These are phyloP conservation scores for Remorina albescens DNA, from an alignment of 2,797 vertebrate species.

Conservation along the genomic window DNA sequence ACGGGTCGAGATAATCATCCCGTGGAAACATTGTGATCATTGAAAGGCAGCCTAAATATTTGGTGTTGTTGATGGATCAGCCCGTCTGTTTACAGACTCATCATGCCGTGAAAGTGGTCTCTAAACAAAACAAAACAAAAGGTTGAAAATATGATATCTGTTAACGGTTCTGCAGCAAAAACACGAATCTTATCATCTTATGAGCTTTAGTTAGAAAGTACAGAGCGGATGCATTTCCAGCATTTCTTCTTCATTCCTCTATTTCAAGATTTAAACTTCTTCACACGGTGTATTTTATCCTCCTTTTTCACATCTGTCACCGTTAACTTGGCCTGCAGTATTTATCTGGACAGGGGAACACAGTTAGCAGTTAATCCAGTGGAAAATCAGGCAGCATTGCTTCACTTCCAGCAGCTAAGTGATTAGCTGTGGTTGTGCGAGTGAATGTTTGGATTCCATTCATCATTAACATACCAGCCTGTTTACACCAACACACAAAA, in stretches of 20 bases:
- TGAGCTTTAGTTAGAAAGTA: neutral
- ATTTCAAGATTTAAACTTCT: neutral
- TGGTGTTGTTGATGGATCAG: neutral
- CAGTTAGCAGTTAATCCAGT: constrained; percentile 17
- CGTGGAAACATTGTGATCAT: neutral
- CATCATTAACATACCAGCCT: constrained; percentile 46
- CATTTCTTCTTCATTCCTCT: neutral
- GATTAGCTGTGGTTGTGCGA: constrained; percentile 39
- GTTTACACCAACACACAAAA: constrained; percentile 7
- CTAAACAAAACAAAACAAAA: no score
- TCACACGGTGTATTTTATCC: neutral
- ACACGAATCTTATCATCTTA: neutral
- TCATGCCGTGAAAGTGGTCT: no score
- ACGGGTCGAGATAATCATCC: neutral
- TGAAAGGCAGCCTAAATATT: constrained; percentile 19
- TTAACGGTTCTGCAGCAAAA: neutral
- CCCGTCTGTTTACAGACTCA: neutral
- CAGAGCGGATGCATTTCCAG: neutral
- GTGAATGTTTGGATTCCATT: constrained; percentile 50
- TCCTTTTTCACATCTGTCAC: neutral
- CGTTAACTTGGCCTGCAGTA: constrained; percentile 3
- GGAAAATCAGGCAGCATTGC: constrained; percentile 26
- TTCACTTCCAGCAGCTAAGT: constrained; percentile 1
- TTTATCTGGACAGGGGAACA: constrained; percentile 26
- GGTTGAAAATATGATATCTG: neutral